Base-by-base conservation (phyloP, 2,888 invertebrate species). In the Drosophila mettleri region DNA sequence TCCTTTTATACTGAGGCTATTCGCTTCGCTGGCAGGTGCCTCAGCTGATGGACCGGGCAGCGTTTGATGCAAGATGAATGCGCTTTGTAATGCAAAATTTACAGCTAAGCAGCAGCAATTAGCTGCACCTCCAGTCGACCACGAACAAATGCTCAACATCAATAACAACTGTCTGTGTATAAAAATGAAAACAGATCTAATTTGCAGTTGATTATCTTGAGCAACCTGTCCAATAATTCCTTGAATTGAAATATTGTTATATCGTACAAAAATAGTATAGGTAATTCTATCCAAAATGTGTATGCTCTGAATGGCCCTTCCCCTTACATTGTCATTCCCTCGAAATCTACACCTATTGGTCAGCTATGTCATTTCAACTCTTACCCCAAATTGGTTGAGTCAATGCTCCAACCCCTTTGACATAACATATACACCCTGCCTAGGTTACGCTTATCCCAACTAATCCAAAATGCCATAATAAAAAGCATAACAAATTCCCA, bases 11-110 rank as follows among this genome's bases (percentile, higher is more conserved):
- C 52, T 49, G 41, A 51, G 48, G n/a, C 27, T 65, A 86, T 86
- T 86, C 75, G 85, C 27, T 80, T 68, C 85, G 89, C 84, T 54
- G 63, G 75, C 85, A 86, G 85, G 85, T 86, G 85, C 70, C 33
- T 38, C 60, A 49, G 48, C 58, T 72, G 84, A 69, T 69, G 60
- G 54, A 45, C 65, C 45, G 41, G 38, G 48, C 45, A 63, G 59
- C 62, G 61, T 79, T 89, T 82, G 77, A 69, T 77, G 69, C 67
- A 73, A 79, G 80, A 79, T 80, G 58, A 67, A 74, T 83, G 74
- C 69, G 58, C 85, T 73, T 86, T 78, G 84, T 80, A 68, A 86
- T 79, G 86, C 69, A 68, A 69, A 80, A 85, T 71, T 67, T 61
- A 66, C 69, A 65, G 68, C 71, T 65, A 48, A 68, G 51, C 59